Conservation (phyloP, 2,888 invertebrate species). For the Andrena praecox region DNA sequence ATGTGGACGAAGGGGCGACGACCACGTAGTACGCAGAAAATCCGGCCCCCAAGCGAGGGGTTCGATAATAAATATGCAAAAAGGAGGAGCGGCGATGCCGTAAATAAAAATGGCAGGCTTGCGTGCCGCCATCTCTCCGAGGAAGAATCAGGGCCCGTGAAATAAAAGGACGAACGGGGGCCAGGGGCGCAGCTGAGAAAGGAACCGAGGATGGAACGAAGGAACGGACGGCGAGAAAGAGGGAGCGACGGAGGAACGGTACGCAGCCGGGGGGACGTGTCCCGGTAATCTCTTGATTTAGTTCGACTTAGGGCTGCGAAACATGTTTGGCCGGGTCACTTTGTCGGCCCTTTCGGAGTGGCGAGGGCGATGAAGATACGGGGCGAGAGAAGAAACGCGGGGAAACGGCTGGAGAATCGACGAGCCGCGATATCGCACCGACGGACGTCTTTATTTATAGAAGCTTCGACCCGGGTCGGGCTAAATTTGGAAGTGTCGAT, state of each 20-base stretch:
- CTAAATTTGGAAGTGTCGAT: slow-evolving; percentile 58
- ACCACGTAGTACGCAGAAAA: slow-evolving; percentile 57
- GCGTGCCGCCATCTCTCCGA: slow-evolving; percentile 59
- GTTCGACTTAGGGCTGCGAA: slow-evolving; percentile 65
- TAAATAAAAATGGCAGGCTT: slow-evolving; percentile 71
- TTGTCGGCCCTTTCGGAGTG: slow-evolving; percentile 46
- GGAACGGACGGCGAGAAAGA: slow-evolving; percentile 14
- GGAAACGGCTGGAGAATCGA: slow-evolving; percentile 46
- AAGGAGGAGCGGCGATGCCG: slow-evolving; percentile 67
- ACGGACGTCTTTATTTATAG: slow-evolving; percentile 69
- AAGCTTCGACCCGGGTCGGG: slow-evolving; percentile 27
- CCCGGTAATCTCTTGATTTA: slow-evolving; percentile 74
- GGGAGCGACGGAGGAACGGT: slow-evolving; percentile 24
- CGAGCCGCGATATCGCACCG: slow-evolving; percentile 56
- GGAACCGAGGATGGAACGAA: slow-evolving; percentile 4
- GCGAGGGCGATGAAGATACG: slow-evolving; percentile 39
- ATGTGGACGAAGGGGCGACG: slow-evolving; percentile 30
- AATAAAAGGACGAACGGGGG: slow-evolving; percentile 57
- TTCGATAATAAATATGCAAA: slow-evolving; percentile 74
- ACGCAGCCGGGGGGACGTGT: slow-evolving; percentile 44
- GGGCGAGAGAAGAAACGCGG: background rate
- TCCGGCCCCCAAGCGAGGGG: slow-evolving; percentile 49
- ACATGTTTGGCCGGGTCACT: slow-evolving; percentile 45
- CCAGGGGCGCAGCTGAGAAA: slow-evolving; percentile 7
- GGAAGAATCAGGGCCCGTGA: slow-evolving; percentile 35